Conservation (phyloP, 1,140 invertebrate species). For the Zaprionus lachaisei region DNA sequence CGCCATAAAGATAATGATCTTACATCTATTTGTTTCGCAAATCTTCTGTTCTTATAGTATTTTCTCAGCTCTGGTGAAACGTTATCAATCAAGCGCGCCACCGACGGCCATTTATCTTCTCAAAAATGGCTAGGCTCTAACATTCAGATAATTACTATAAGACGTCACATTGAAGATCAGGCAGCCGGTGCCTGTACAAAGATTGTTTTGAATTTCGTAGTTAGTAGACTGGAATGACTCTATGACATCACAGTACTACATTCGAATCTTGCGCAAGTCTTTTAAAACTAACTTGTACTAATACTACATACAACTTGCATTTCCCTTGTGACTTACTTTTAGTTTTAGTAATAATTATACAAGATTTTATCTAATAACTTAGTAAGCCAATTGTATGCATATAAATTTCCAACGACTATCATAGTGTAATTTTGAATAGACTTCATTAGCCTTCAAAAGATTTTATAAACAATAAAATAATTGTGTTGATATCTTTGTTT, state of each 20-base stretch:
- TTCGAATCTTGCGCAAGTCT: neutral
- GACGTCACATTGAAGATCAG: neutral
- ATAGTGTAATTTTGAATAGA: neutral
- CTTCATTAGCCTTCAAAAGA: neutral
- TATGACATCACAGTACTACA: neutral
- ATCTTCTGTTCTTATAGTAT: slow-evolving; percentile 6
- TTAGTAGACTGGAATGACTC: neutral
- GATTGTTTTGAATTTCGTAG: neutral
- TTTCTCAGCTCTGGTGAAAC: slow-evolving; percentile 12
- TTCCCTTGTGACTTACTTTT: neutral
- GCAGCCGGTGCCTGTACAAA: neutral
- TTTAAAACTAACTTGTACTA: too few species aligned
- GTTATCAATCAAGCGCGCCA: neutral
- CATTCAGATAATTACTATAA: neutral
- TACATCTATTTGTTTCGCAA: neutral
- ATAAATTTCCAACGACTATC: too few species aligned
- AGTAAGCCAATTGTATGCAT: neutral
- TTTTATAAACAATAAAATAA: neutral
- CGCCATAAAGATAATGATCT: slow-evolving; percentile 35
- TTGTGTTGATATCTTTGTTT: neutral
- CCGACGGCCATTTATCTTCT: neutral
- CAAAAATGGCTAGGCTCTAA: neutral
- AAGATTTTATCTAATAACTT: neutral
- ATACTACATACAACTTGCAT: too few species aligned
- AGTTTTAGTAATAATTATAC: neutral